Evolutionary conservation across 37 sponge, comb jelly and placozoan genomes (phyloP), one percentile per base, ranked within the genome.

Genomic region (Aplysina aerophoba): DNA sequence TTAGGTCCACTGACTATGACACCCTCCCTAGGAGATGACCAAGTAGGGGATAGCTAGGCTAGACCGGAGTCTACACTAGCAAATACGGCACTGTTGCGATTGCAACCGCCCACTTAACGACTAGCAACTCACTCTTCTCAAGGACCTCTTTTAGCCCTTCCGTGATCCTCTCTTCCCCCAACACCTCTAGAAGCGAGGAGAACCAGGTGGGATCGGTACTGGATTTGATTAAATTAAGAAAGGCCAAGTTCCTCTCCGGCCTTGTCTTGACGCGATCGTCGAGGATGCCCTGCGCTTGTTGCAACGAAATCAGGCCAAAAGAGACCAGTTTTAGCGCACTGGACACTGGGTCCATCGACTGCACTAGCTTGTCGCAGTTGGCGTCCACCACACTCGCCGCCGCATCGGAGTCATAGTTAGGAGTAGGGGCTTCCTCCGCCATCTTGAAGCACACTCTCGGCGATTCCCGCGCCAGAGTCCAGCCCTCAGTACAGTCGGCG

Each of bases 381-480:
- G 15, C 17, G 17, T 57, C 59, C 17, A 57, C 15, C 15, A 57
- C 59, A 57, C 15, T 17, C 17, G 15, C 17, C 17, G 59, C 59
- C 17, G 17, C 59, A 15, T 57, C 59, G 17, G 17, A 57, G 17
- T 57, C 59, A 57, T 57, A 20, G 59, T 20, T 20, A 20, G 15
- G 15, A 17, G 59, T 17, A 57, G 59, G 59, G 59, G n/a, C n/a
- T n/a, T n/a, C 50, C 50, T 3, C 6, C 3, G 8, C 6, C 50
- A 44, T 44, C 8, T 8, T 44, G 50, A 11, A 8, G n/a, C n/a
- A 44, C 50, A 44, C 3, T 8, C 50, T 8, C 50, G 50, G 8
- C 50, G 8, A 60, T 62, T 95, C 96, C 0, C 95, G 99, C 81
- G 89, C 94, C 12, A 97, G 58, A 85, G 96, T 99, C 96, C 96